These are phyloP conservation scores for Dinomys branickii DNA, from an alignment of 2,113 vertebrate genomes.

Conservation along the genomic window DNA sequence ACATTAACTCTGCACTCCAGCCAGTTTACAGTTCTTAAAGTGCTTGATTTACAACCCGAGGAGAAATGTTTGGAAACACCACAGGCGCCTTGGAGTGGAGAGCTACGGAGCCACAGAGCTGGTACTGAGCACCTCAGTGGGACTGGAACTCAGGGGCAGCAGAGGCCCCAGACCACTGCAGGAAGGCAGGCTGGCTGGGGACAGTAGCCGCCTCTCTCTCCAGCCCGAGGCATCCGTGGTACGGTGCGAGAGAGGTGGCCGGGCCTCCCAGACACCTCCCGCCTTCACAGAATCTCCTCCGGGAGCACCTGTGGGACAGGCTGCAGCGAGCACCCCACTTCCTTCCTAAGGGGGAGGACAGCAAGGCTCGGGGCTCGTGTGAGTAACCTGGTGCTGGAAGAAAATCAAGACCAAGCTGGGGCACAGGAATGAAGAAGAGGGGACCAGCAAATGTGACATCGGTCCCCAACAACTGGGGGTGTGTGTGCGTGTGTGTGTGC, in stretches of 20 bases:
- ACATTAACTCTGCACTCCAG: slow-evolving; percentile 54
- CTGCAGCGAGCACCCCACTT: no score
- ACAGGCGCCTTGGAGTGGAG: slow-evolving; percentile 11
- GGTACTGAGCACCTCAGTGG: neutral
- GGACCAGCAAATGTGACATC: neutral
- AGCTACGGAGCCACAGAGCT: neutral
- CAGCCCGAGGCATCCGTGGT: fast-evolving
- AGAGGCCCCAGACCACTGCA: neutral
- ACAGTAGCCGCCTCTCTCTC: neutral
- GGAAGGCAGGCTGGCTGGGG: no score
- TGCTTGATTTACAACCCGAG: slow-evolving; percentile 56
- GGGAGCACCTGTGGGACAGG: neutral
- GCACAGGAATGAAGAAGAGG: neutral
- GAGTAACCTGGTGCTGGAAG: neutral
- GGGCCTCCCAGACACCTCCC: neutral
- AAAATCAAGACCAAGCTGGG: neutral
- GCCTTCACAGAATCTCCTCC: neutral
- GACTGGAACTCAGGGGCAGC: neutral
- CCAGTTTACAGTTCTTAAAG: slow-evolving; percentile 56
- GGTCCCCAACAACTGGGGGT: neutral
- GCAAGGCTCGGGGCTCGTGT: neutral
- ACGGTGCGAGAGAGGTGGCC: neutral
- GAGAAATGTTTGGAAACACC: slow-evolving; percentile 51
- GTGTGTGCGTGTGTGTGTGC: no score
- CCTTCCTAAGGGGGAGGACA: no score